Evolutionary conservation across 2,113 vertebrate species (phyloP).

Genomic region (Gymnarchus niloticus): DNA sequence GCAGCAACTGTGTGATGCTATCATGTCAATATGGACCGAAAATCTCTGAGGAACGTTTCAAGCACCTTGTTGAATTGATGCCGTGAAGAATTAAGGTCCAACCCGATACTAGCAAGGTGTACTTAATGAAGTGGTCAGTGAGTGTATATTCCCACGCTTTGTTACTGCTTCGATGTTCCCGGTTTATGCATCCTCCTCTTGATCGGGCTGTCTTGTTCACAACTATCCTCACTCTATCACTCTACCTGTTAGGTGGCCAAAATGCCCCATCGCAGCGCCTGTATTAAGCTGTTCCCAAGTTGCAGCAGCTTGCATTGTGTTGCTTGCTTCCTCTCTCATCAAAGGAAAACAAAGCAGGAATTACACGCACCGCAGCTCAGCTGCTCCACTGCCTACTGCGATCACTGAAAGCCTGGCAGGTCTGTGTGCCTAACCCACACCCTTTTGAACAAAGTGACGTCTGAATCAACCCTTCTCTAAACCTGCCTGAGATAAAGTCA

Average conservation of each 20-base stretch:
- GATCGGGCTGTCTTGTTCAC: not conserved
- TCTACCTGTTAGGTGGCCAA: not conserved
- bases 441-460: not conserved
- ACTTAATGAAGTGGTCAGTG: too few relatives aligned
- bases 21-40: too few relatives aligned
- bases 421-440: not conserved
- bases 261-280: not conserved
- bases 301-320: not conserved
- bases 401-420: not conserved
- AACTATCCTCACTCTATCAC: not conserved
- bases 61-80: too few relatives aligned
- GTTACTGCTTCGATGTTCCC: not conserved
- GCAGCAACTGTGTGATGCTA: too few relatives aligned
- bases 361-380: not conserved
- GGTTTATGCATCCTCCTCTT: not conserved
- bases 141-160: not conserved
- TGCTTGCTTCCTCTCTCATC: not conserved
- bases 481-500: not conserved
- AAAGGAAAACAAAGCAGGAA: not conserved
- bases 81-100: too few relatives aligned
- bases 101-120: too few relatives aligned
- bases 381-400: not conserved
- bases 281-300: not conserved
- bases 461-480: not conserved
- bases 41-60: too few relatives aligned